Evolutionary conservation across 23 tunicate genomes (phyloP).

Genomic region (Aplidium turbinatum): DNA sequence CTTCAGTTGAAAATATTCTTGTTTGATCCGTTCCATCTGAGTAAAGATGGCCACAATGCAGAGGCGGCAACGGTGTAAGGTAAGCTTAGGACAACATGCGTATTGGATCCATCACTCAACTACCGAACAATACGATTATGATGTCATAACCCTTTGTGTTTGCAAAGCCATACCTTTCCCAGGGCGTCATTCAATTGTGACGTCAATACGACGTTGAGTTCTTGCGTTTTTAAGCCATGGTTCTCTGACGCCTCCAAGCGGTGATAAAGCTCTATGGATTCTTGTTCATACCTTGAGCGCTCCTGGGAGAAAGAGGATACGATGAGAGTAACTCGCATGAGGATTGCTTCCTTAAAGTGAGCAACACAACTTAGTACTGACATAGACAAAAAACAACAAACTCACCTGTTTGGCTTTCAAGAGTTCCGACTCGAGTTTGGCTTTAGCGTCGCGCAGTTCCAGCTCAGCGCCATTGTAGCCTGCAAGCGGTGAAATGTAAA

Average conservation of each 20-base stretch:
- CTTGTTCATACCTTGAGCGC: slow-evolving; percentile 54
- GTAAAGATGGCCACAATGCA: too few species aligned
- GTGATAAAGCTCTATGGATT: slow-evolving; percentile 35
- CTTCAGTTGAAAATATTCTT: too few species aligned
- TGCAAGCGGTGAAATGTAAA: too few species aligned
- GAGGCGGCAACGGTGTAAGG: too few species aligned
- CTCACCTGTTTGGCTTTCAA: slow-evolving; percentile 49
- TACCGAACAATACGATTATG: too few species aligned
- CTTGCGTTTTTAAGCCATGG: slow-evolving; percentile 50
- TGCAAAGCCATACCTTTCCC: too few species aligned
- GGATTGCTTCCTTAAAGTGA: background rate
- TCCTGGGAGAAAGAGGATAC: slow-evolving; percentile 21
- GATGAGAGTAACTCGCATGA: too few species aligned
- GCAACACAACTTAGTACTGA: background rate
- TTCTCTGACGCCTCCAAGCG: slow-evolving; percentile 49
- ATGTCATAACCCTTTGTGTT: too few species aligned
- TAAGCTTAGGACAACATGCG: too few species aligned
- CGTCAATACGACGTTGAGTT: slow-evolving; percentile 57
- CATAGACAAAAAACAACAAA: too few species aligned
- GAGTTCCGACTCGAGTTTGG: slow-evolving; percentile 61
- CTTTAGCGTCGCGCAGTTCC: slow-evolving; percentile 51
- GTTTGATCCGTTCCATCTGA: too few species aligned
- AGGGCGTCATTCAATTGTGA: slow-evolving; percentile 52
- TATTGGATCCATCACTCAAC: too few species aligned
- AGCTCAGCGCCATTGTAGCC: slow-evolving; percentile 72